Conservation (phyloP, 2,888 invertebrate genomes). For the Amphipoea lucens region DNA sequence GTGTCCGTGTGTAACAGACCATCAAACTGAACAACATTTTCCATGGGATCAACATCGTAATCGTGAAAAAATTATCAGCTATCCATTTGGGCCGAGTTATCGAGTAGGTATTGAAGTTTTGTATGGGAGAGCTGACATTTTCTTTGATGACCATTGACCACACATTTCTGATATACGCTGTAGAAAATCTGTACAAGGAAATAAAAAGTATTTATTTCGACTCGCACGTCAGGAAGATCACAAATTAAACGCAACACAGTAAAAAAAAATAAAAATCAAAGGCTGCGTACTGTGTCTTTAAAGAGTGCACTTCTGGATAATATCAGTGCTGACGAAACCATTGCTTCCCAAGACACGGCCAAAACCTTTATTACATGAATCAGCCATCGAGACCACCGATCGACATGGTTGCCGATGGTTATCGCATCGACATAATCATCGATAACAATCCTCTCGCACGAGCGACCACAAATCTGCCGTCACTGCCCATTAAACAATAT, state of each 20-base stretch:
- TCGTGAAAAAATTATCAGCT: not conserved
- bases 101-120: not conserved
- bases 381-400: not conserved
- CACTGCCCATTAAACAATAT: not conserved
- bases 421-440: slow-evolving; percentile 22
- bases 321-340: not conserved
- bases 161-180: not conserved
- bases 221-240: too few species aligned
- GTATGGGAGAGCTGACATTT: not conserved
- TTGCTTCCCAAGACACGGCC: not conserved
- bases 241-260: too few species aligned
- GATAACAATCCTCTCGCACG: slow-evolving; percentile 41
- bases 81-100: not conserved
- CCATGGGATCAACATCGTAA: not conserved
- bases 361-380: not conserved
- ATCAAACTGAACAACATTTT: not conserved
- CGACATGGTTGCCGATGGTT: not conserved
- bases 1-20: not conserved
- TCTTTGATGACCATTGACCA: not conserved
- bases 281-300: not conserved
- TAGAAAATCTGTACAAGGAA: too few species aligned
- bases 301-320: not conserved
- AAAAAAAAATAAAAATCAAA: too few species aligned
- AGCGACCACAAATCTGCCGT: slow-evolving; percentile 16
- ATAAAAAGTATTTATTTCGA: too few species aligned